Evolutionary conservation across 30 jellyfish, hydroid and myxozoan species (phyloP).

Genomic region (Nemopilema nomurai): DNA sequence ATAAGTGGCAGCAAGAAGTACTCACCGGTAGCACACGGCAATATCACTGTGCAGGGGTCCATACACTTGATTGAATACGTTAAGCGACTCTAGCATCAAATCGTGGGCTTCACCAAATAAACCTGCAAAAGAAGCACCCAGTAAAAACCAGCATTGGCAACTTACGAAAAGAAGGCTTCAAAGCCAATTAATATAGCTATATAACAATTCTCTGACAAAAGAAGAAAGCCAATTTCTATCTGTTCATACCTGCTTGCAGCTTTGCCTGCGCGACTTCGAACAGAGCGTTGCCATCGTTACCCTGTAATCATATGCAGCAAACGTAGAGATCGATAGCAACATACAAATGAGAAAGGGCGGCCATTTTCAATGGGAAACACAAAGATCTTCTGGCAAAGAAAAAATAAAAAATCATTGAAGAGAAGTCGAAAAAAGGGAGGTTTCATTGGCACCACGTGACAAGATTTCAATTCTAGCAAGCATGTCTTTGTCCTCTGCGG

Average conservation of each 20-base stretch:
- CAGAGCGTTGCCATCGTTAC: conserved; percentile 86
- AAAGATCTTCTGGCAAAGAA: too few species aligned
- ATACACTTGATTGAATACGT: conserved; percentile 93
- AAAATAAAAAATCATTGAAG: too few species aligned
- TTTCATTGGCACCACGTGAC: too few species aligned
- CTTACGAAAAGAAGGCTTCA: too few species aligned
- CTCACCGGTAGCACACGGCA: conserved; percentile 83
- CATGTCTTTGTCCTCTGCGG: conserved; percentile 1
- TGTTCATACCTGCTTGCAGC: conserved; percentile 81
- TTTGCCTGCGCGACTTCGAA: conserved; percentile 93
- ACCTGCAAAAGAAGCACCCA: conserved; percentile 43
- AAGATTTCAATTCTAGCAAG: too few species aligned
- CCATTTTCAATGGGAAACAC: too few species aligned
- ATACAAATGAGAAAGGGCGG: too few species aligned
- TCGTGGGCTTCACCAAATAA: conserved; percentile 95
- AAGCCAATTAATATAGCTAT: too few species aligned
- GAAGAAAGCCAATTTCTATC: too few species aligned
- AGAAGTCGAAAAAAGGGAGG: too few species aligned
- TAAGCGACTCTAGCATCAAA: conserved; percentile 87
- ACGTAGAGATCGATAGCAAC: background rate
- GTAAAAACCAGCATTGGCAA: too few species aligned
- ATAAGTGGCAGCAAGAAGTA: background rate
- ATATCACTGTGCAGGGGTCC: conserved; percentile 96
- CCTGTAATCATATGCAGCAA: conserved; percentile 27
- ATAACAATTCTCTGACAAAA: too few species aligned